Conservation (phyloP, 2,797 vertebrate genomes). For the Ctenopoma kingsleyae region DNA sequence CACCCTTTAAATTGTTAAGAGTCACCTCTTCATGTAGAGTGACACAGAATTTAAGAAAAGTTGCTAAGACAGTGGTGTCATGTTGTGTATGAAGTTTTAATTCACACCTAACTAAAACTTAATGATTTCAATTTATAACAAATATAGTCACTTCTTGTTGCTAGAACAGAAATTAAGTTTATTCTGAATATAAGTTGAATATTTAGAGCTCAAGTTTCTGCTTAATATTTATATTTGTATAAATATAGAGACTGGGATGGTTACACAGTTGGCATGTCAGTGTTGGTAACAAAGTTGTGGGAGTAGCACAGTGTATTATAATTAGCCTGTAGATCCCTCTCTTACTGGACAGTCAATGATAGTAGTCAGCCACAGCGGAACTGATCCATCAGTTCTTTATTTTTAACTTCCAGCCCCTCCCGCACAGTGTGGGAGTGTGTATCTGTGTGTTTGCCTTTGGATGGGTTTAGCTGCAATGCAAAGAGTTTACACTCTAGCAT, state of each 20-base stretch:
- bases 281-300: slow-evolving; percentile 50
- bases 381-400: slow-evolving; percentile 74
- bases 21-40: background rate
- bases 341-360: slow-evolving; percentile 61
- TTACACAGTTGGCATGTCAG: slow-evolving; percentile 30
- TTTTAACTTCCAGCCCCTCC: slow-evolving; percentile 61
- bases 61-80: background rate
- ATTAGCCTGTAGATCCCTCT: slow-evolving; percentile 64
- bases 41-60: background rate
- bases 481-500: slow-evolving; percentile 60
- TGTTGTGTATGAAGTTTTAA: background rate
- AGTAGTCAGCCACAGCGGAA: slow-evolving; percentile 58
- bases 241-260: too few relatives aligned
- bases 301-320: slow-evolving; percentile 63
- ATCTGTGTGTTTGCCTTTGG: slow-evolving; percentile 57
- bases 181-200: background rate
- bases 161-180: slow-evolving; percentile 1
- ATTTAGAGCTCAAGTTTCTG: background rate
- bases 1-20: background rate
- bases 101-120: background rate
- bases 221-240: background rate
- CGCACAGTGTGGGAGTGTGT: slow-evolving; percentile 32
- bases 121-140: background rate
- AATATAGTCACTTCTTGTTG: background rate
- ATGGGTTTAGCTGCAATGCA: slow-evolving; percentile 45